Base-by-base conservation (phyloP, 2,113 vertebrate species). In the Natator depressus region DNA sequence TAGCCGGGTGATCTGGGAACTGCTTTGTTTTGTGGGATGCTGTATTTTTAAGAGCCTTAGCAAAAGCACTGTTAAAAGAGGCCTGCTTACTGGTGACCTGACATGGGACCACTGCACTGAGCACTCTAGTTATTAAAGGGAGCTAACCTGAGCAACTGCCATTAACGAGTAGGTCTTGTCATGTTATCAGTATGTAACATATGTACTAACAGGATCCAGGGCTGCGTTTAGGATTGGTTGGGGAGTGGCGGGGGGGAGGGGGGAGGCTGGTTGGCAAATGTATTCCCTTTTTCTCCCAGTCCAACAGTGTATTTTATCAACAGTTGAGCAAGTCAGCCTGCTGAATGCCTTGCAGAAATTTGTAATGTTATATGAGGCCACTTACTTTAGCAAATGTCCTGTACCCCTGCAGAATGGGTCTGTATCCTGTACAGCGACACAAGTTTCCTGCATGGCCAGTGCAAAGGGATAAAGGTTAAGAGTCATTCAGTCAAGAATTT, bases 381-480 rank as follows among this genome's bases (percentile, higher is more conserved):
- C 98, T 99, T 98, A 99, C 99, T 98, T 96, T 97, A 65, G 99
- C 98, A 82, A 99, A 99, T 20, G 99, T 99, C 94, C 98, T 99
- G 97, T 98, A 99, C 20, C 99, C 99, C 90, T 99, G 99, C 88
- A 99, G 98, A 90, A 99, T 99, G 19, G 99, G 97, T 92, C 99
- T 98, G 96, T 99, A 99, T 57, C 99, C 99, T 4, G 99, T 99
- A 94, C 99, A 99, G 31, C 99, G 99, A 84, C 99, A 99, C 95
- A 99, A 96, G 90, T 99, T 99, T 55, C 99, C 99, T 99, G 93
- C 1, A 53, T 93, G 86, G 65, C 9, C 76, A 95, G 93, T 88
- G 54, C 65, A 89, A 93, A 78, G 90, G 10, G 22, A 82, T 42
- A 96, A 89, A 84, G 31, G 35, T 47, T 85, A n/a, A 17, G 11